Evolutionary conservation across 2,113 vertebrate genomes (phyloP).

Genomic region (Halcyon senegalensis): DNA sequence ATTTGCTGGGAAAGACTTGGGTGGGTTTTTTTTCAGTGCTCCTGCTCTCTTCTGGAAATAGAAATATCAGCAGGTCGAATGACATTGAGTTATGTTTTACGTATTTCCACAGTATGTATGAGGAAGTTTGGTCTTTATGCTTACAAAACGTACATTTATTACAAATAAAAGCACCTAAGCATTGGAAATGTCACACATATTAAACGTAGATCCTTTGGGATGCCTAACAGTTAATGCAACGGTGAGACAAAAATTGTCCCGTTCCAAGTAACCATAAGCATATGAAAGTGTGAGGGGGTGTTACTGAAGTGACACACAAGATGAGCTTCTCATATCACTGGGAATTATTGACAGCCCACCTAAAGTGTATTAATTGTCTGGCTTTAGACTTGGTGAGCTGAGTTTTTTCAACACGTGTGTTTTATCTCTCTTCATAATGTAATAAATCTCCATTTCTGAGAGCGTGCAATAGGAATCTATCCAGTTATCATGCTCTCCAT

Average conservation of each 20-base stretch:
- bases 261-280: neutral
- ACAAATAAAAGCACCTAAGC: neutral
- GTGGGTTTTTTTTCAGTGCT: neutral
- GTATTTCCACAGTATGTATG: neutral
- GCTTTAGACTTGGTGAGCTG: neutral
- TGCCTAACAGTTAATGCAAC: neutral
- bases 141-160: neutral
- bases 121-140: neutral
- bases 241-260: neutral
- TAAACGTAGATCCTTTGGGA: neutral
- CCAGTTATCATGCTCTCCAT: fast-evolving
- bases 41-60: neutral
- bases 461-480: fast-evolving
- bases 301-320: neutral
- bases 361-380: neutral
- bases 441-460: neutral
- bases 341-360: neutral
- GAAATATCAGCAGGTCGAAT: neutral
- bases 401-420: fast-evolving
- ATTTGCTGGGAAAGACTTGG: neutral
- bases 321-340: neutral
- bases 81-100: neutral
- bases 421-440: neutral
- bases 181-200: neutral
- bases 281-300: neutral